Conservation (phyloP, 2,113 vertebrate species). For the Pontoporia blainvillei region DNA sequence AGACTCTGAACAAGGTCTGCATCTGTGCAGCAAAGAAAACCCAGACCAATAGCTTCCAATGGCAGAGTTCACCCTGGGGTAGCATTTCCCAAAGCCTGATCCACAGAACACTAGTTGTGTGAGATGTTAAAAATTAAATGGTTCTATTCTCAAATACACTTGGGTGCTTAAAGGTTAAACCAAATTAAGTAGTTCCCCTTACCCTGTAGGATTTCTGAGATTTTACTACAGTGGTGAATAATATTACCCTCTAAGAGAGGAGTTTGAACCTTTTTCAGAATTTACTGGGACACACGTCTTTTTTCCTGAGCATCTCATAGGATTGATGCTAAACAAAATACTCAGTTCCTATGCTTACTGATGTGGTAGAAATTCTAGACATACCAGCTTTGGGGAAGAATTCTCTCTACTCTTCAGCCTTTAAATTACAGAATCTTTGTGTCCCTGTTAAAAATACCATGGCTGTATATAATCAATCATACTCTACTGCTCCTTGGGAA, state of each 20-base stretch:
- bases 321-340: not conserved
- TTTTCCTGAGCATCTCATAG: not conserved
- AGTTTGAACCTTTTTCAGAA: not conserved
- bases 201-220: not conserved
- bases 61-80: not conserved
- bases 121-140: slow-evolving; percentile 1
- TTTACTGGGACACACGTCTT: not conserved
- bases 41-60: not conserved
- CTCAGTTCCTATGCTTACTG: not conserved
- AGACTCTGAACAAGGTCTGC: not conserved
- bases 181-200: not conserved
- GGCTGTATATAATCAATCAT: not conserved
- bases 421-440: not conserved
- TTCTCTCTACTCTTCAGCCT: not conserved
- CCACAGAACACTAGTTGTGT: not conserved
- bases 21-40: not conserved
- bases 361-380: slow-evolving; percentile 11
- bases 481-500: not conserved
- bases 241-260: not conserved
- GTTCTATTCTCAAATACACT: not conserved
- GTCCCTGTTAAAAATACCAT: not conserved
- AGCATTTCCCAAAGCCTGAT: not conserved
- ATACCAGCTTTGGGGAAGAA: not conserved
- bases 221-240: not conserved
- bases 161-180: not conserved